phyloP scores from a whole-genome alignment of 2,113 vertebrate genomes.

The Cyprinodon tularosa region DNA sequence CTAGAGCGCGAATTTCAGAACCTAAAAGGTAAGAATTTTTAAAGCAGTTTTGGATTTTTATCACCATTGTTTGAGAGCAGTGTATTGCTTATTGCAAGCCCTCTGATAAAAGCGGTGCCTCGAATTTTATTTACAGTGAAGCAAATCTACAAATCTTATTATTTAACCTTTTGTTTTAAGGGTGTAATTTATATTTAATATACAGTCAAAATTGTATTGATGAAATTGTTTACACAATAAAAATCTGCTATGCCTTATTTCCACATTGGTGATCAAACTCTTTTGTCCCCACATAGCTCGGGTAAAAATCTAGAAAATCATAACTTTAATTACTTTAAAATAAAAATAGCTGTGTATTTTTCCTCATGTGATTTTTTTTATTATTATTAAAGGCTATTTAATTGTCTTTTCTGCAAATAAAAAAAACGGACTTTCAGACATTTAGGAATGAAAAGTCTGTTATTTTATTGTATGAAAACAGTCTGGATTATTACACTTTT shows the following conservation, averaged over 20 bases:
- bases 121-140: background rate
- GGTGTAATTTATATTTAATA: background rate
- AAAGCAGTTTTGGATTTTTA: background rate
- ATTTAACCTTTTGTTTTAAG: background rate
- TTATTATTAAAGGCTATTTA: no score
- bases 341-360: background rate
- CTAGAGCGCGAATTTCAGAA: slow-evolving; percentile 95
- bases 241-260: background rate
- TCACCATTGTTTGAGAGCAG: no score
- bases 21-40: slow-evolving; percentile 88
- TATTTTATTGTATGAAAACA: background rate
- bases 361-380: background rate
- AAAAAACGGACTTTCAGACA: no score
- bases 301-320: background rate
- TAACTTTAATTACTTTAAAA: background rate
- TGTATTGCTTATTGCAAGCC: no score
- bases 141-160: background rate
- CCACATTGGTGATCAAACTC: background rate
- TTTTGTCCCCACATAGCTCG: background rate
- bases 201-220: background rate
- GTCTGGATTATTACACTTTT: background rate
- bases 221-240: background rate
- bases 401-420: no score
- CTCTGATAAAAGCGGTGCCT: background rate
- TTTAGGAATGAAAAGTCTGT: no score